Evolutionary conservation across 2,888 invertebrate genomes (phyloP).

Genomic region (Stenchaetothrips biformis): DNA sequence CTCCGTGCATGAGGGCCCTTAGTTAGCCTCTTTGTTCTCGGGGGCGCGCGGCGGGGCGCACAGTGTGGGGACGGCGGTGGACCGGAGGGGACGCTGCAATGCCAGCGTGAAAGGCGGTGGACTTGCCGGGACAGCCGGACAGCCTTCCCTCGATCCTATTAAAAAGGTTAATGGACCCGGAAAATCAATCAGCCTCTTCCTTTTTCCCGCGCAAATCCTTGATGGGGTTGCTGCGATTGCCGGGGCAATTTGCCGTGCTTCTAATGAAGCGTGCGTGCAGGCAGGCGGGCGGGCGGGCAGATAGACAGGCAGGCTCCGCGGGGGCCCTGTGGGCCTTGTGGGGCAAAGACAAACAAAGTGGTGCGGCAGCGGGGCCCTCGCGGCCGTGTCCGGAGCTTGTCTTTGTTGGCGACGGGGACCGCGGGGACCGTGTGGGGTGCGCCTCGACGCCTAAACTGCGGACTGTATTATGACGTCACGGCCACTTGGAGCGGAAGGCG

Average conservation of each 20-base stretch:
- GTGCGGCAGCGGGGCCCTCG: background rate
- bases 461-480: conserved; percentile 13
- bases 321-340: background rate
- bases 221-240: background rate
- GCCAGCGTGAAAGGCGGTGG: no score
- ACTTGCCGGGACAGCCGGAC: no score
- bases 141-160: no score
- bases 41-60: no score
- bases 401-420: no score
- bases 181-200: background rate
- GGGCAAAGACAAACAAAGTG: background rate
- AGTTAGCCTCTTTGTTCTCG: no score
- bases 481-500: conserved; percentile 1
- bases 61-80: no score
- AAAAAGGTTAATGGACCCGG: no score
- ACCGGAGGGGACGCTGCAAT: no score
- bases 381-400: no score
- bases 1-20: no score
- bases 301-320: background rate
- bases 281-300: background rate
- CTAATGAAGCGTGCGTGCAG: background rate
- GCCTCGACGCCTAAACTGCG: conserved; percentile 1
- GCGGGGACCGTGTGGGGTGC: no score
- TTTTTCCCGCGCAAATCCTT: background rate
- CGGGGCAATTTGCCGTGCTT: background rate